Conservation (phyloP, 2,113 vertebrate genomes). For the Colinus virginianus region DNA sequence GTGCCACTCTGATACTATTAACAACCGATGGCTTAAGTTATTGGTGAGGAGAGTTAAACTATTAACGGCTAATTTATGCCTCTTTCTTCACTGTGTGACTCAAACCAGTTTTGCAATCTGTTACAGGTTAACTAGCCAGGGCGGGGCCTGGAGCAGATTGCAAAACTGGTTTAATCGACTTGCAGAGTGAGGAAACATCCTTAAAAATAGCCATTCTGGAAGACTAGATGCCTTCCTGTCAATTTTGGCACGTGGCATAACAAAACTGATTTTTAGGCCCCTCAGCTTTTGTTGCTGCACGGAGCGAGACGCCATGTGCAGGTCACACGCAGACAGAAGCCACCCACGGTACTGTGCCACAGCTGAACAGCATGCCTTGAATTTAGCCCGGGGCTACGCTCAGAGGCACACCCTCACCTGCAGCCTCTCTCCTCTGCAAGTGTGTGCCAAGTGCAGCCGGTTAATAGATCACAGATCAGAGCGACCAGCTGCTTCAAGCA, state of each 20-base stretch:
- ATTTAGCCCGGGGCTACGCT: background rate
- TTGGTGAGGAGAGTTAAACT: background rate
- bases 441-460: background rate
- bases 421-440: background rate
- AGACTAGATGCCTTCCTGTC: background rate
- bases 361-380: background rate
- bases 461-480: background rate
- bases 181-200: background rate
- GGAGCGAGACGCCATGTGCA: background rate
- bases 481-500: constrained; percentile 5
- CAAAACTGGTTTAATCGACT: constrained; percentile 65
- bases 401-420: constrained; percentile 47
- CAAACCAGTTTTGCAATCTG: constrained; percentile 71
- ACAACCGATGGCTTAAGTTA: background rate
- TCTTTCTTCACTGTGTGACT: constrained; percentile 29
- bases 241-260: background rate
- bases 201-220: background rate
- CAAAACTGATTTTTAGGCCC: background rate
- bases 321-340: background rate
- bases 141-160: constrained; percentile 52
- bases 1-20: background rate
- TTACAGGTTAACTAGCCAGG: constrained; percentile 69
- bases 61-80: background rate
- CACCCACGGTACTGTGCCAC: background rate
- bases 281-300: background rate